Base-by-base conservation (phyloP, 2,113 vertebrate species). In the Chamaea fasciata region DNA sequence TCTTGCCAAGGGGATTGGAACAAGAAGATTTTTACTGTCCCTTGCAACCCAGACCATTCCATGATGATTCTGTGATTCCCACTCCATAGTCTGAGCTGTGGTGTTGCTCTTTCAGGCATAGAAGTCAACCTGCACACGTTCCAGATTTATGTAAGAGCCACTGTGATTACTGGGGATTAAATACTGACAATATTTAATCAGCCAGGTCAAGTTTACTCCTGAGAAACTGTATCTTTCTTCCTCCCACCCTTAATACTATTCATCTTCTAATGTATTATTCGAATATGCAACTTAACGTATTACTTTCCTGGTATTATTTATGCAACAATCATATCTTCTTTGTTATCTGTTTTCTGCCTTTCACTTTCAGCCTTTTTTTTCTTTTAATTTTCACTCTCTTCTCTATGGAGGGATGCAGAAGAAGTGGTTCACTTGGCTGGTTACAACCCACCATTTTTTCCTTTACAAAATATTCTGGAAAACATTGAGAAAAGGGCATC, bases 211-310 rank as follows among this genome's bases (percentile, higher is more conserved):
- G 3, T 30, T 39, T 39, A 33, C 23, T 63, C 6, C 13, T 50
- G 16, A 67, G 12, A 87, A 94, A 15, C 6, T 11, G 0, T 13
- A 23, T 16, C 3, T 62, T 83, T 74, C 27, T 69, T 56, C 4
- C 8, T 6, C 1, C 1, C 1, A 20, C 1, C 8, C 9, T 60
- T 69, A 57, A 53, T 39, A 46, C 0, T 42, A 6, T 37, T 42
- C 21, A 9, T 15, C 7, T 59, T 59, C 64, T 62, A 60, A 35
- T 16, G 3, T 22, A 44, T 14, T 26, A 44, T 22, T 67, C 50
- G 26, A 76, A 42, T 35, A 21, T 15, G 8, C 7, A 86, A 22
- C 28, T 21, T 39, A 42, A 47, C 18, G 5, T 11, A n/a, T 53
- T 49, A 5, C n/a, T 81, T 76, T 65, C 9, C 31, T 28, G 46